Percentiles rank a stretch among this genome's conserved stretches.
Evolutionary conservation across 2,797 vertebrate genomes (phyloP).

Genomic region (Trachurus trachurus): DNA sequence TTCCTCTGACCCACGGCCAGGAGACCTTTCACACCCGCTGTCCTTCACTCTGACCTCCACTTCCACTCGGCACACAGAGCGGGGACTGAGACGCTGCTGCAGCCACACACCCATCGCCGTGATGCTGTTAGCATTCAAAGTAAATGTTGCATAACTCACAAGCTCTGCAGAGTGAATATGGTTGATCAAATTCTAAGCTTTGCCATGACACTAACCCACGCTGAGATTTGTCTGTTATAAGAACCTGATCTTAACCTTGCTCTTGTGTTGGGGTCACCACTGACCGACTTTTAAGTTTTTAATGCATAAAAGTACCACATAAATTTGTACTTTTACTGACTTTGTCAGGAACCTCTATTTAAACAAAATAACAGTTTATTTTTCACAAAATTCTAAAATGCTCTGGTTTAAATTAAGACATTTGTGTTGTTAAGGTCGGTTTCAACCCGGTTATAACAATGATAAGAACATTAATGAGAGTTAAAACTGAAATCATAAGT

Average conservation of each 20-base stretch:
- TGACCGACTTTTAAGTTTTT: too few relatives aligned
- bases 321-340: too few relatives aligned
- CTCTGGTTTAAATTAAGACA: too few relatives aligned
- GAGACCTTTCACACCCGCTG: background rate
- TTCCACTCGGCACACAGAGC: background rate
- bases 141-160: background rate
- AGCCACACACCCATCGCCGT: background rate
- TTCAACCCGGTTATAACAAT: too few relatives aligned
- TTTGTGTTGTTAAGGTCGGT: too few relatives aligned
- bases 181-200: background rate
- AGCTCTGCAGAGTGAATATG: background rate
- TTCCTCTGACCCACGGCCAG: slow-evolving; percentile 15
- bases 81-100: background rate
- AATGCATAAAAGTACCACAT: too few relatives aligned
- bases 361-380: too few relatives aligned
- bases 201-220: background rate
- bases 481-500: too few relatives aligned
- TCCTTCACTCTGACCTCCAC: slow-evolving; percentile 40
- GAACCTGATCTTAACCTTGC: background rate
- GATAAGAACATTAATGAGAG: too few relatives aligned
- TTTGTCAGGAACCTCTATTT: too few relatives aligned
- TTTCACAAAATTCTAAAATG: too few relatives aligned
- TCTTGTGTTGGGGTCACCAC: too few relatives aligned
- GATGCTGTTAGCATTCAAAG: background rate
- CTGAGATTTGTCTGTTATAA: background rate